Evolutionary conservation across 1,140 invertebrate genomes (phyloP).

Genomic region (Diabrotica virgifera): DNA sequence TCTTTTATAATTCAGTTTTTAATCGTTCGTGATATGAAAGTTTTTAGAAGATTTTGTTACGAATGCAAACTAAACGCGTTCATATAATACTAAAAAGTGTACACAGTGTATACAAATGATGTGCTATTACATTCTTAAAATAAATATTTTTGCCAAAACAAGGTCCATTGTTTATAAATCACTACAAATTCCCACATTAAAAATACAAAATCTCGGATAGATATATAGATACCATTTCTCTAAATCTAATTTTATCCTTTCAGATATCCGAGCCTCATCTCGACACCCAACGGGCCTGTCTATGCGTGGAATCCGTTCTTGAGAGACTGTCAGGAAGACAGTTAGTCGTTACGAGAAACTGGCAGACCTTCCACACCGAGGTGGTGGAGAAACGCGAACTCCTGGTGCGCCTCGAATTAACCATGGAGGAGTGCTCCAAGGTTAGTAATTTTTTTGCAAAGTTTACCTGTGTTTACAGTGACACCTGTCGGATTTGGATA

Average conservation of each 20-base stretch:
- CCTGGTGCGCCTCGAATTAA: conserved; percentile 64
- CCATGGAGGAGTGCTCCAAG: conserved; percentile 70
- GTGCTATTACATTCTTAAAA: too few species aligned
- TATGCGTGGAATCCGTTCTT: conserved; percentile 68
- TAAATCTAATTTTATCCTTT: conserved; percentile 42
- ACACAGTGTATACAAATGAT: too few species aligned
- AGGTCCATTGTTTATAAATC: too few species aligned
- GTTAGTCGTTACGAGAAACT: conserved; percentile 62
- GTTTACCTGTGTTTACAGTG: neutral
- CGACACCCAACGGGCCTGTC: conserved; percentile 64
- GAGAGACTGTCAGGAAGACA: conserved; percentile 68
- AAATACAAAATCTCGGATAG: neutral
- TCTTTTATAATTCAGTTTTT: too few species aligned
- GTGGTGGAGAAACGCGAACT: conserved; percentile 65
- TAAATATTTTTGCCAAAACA: too few species aligned
- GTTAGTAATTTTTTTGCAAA: conserved; percentile 49
- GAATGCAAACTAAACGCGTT: too few species aligned
- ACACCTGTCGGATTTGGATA: neutral
- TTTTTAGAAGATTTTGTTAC: too few species aligned
- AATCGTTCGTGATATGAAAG: too few species aligned
- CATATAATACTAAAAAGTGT: too few species aligned
- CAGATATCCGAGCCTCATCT: conserved; percentile 74
- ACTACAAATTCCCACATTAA: too few species aligned
- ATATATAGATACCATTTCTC: conserved; percentile 18
- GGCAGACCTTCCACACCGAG: conserved; percentile 66